Conservation (phyloP, 1,140 invertebrate genomes). For the Delia radicum region DNA sequence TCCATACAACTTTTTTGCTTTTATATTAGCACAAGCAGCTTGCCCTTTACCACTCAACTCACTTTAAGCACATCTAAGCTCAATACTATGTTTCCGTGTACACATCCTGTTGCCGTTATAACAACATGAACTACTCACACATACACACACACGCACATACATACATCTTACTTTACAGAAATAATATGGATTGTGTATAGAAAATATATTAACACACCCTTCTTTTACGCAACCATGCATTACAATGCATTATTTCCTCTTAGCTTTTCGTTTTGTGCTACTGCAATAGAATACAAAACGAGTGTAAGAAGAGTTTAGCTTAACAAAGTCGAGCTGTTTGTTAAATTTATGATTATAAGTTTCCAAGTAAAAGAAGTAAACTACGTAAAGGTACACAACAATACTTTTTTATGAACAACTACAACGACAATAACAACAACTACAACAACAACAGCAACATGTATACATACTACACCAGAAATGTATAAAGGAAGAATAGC, state of each 20-base stretch:
- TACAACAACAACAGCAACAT: neutral
- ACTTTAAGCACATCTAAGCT: neutral
- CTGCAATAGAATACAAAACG: neutral
- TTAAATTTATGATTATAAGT: conserved; percentile 21
- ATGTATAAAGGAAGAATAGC: too few relatives aligned
- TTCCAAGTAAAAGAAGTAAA: conserved; percentile 15
- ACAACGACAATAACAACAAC: neutral
- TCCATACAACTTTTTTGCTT: neutral
- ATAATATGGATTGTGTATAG: neutral
- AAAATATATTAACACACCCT: neutral
- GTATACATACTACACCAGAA: neutral
- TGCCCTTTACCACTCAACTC: neutral
- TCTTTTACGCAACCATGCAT: conserved; percentile 4
- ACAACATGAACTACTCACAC: neutral
- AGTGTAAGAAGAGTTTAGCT: conserved; percentile 3
- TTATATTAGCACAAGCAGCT: neutral
- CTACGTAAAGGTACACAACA: neutral
- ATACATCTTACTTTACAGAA: neutral
- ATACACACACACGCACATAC: neutral
- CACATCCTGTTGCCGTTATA: conserved; percentile 19
- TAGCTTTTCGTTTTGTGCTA: neutral
- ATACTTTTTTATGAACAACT: too few relatives aligned
- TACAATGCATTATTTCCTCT: conserved; percentile 22
- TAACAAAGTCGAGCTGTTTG: conserved; percentile 20
- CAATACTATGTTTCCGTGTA: conserved; percentile 1